Percentiles rank a stretch among this genome's conserved stretches.
Conservation (phyloP, 2,888 invertebrate genomes). For the Selenia dentaria region DNA sequence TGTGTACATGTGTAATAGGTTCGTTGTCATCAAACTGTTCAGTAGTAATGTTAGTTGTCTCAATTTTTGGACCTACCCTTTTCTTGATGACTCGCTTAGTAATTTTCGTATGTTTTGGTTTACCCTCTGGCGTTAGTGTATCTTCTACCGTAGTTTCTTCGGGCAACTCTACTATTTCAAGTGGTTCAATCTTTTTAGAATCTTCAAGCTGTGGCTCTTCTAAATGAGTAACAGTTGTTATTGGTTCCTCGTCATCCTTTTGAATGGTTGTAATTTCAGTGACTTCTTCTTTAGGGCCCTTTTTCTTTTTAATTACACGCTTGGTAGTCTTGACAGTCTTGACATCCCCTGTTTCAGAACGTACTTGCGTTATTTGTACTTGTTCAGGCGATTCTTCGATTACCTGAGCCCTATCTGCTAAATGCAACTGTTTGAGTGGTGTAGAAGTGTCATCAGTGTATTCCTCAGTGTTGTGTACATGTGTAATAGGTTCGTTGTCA, state of each 20-base stretch:
- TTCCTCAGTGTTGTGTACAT: too few relatives aligned
- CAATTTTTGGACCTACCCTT: conserved; percentile 42
- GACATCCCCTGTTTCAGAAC: too few relatives aligned
- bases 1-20: conserved; percentile 48
- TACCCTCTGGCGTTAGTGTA: conserved; percentile 35
- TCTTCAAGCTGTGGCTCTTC: too few relatives aligned
- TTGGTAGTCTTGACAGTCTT: too few relatives aligned
- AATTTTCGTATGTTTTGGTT: conserved; percentile 42
- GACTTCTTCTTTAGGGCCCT: conserved; percentile 53
- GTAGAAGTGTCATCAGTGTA: too few relatives aligned
- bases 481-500: too few relatives aligned
- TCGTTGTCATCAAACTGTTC: conserved; percentile 44
- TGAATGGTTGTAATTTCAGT: conserved; percentile 55
- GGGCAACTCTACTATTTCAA: background rate
- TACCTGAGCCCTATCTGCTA: too few relatives aligned
- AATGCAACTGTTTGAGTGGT: too few relatives aligned
- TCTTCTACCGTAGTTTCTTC: conserved; percentile 2
- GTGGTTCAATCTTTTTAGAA: background rate
- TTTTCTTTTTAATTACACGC: too few relatives aligned
- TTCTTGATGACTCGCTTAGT: conserved; percentile 37
- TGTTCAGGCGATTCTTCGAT: too few relatives aligned
- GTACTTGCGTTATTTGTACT: too few relatives aligned
- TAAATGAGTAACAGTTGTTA: too few relatives aligned
- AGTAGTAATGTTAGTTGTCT: conserved; percentile 54
- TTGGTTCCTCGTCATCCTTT: conserved; percentile 20